Evolutionary conservation across 2,797 vertebrate genomes (phyloP), one percentile per base, ranked within the genome.

Genomic region (Tinamus major): DNA sequence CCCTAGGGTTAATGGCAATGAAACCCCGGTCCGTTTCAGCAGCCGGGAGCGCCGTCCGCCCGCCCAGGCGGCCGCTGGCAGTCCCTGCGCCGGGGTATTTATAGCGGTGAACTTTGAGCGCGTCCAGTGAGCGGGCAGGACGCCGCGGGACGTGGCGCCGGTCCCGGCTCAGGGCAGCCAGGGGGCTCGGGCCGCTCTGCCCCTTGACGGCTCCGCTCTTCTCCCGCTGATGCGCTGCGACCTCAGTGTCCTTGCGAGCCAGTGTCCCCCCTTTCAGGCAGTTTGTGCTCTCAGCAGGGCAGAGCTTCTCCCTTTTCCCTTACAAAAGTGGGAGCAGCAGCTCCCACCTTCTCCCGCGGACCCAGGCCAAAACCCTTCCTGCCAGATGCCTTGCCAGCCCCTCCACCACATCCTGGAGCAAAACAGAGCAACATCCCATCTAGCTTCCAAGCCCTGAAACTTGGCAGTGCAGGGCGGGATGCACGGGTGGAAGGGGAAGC

Each of bases 31-130:
- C 39, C 20, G 27, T 77, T 79, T 74, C 2, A 17, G 41, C 91
- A 58, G 77, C 64, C 11, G 13, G 6, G 37, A 51, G 51, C 33
- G 48, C 68, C 39, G 15, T 13, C 48, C 27, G 33, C 64, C 83
- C 31, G 67, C 7, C 27, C 68, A 29, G 75, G 59, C 64, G 27
- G 29, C 4, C 2, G 23, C 81, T 92, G 94, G 86, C 95, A 95
- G 29, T 90, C 79, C 31, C 71, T 17, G 81, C 19, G 1, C 80
- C 55, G 3, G 83, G 76, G 81, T 96, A 96, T 96, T 96, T 96
- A 95, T 96, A 96, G 95, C 91, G 1, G 33, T 96, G 96, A 96
- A 96, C 96, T 96, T 96, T 94, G 95, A 96, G 91, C 13, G 21
- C n/a, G 92, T 70, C 90, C 94, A 87, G 89, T 48, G 1, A 79